Evolutionary conservation across 1,140 invertebrate species (phyloP), one percentile per base, ranked within the genome.

Genomic region (Lethrus apterus): DNA sequence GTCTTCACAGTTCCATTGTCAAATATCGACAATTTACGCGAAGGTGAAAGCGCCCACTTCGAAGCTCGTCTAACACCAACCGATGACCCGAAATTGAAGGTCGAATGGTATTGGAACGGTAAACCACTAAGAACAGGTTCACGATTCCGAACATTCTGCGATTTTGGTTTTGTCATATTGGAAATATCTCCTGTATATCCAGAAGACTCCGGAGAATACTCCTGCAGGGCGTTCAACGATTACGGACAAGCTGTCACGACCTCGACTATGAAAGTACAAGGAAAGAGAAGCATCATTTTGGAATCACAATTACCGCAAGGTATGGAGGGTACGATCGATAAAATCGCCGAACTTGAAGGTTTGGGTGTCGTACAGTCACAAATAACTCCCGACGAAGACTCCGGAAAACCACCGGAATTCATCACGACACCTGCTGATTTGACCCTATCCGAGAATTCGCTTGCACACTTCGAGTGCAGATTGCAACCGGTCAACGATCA

Each of bases 41-140:
- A 93, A 73, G 89, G 89, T 35, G 91, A 95, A 74, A 93, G 84
- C 63, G 83, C 86, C 47, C 93, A 98, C 71, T 93, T 97, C 67
- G 93, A 98, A 77, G 91, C 89, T 36, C 79, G 90, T 51, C 73
- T 97, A 10, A 89, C 81, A 24, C 94, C 93, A 11, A 87, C 88
- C 8, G 90, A 95, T 64, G 94, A 98, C 76, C 88, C 93, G 18
- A 91, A 88, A 62, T 76, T 97, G 49, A 93, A 89, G 71, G 87
- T 96, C 18, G 90, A 94, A 75, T 95, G 91, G 91, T 92, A 87
- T 71, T 91, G 87, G 83, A 93, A 95, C 68, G 89, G 89, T 41
- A 88, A 91, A 70, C 83, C 90, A 17, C 69, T 94, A 30, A 84
- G 82, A 68, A 87, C 89, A 24, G 90, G 88, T 38, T 91, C 90